phyloP scores from a whole-genome alignment of 2,888 invertebrate genomes.

The Oscheius sp. region DNA sequence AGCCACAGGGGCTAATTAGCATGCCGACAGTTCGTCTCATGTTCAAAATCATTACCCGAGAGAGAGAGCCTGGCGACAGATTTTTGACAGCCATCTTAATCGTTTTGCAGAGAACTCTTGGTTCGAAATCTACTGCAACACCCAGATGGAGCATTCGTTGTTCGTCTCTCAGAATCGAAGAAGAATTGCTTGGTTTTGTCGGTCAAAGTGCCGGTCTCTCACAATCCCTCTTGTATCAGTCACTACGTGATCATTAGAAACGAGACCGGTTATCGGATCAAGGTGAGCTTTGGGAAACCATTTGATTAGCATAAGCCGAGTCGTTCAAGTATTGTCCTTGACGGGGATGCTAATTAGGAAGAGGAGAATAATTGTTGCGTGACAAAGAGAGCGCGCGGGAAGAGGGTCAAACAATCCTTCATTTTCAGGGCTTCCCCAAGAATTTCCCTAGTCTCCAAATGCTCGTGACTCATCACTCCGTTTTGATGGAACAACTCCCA shows the following conservation, averaged over 20 bases:
- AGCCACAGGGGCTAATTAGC: conserved; percentile 19
- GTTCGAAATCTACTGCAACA: conserved; percentile 40
- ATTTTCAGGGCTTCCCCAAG: conserved; percentile 36
- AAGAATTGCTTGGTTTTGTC: conserved; percentile 45
- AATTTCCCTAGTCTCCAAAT: conserved; percentile 49
- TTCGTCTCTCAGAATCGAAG: conserved; percentile 47
- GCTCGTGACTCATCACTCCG: conserved; percentile 53
- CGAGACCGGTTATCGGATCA: conserved; percentile 46
- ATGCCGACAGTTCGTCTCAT: conserved; percentile 3
- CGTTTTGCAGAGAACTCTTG: conserved; percentile 38
- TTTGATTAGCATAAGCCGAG: conserved; percentile 19
- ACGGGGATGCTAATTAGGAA: conserved; percentile 1
- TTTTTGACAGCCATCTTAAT: background rate
- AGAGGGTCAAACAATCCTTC: background rate
- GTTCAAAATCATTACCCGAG: conserved; percentile 7
- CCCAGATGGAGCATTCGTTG: conserved; percentile 52
- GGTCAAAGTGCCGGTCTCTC: conserved; percentile 42
- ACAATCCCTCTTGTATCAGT: conserved; percentile 46
- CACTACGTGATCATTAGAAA: conserved; percentile 52
- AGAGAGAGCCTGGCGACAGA: too few species aligned
- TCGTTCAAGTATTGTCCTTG: background rate
- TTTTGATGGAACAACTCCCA: conserved; percentile 46
- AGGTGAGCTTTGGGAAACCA: too few species aligned
- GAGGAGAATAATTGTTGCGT: background rate
- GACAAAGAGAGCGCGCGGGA: too few species aligned